These are phyloP conservation scores for Sitta carolinensis DNA, from an alignment of 2,797 vertebrate species.

Conservation along the genomic window DNA sequence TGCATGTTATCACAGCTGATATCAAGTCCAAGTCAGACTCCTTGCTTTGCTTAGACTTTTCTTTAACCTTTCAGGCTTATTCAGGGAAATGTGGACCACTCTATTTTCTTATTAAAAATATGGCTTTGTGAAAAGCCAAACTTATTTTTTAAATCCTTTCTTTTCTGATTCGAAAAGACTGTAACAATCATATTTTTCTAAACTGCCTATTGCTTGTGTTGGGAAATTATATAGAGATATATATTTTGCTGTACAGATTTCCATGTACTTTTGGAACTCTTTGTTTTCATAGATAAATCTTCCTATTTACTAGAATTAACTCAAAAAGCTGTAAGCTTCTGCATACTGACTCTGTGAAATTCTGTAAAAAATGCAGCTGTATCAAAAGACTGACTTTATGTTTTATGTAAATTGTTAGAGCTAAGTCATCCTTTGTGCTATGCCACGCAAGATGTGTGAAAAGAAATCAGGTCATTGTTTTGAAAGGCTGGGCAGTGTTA, in stretches of 20 bases:
- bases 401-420: background rate
- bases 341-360: background rate
- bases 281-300: background rate
- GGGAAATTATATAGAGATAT: slow-evolving; percentile 58
- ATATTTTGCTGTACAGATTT: slow-evolving; percentile 72
- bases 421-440: slow-evolving; percentile 1
- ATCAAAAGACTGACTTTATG: background rate
- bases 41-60: slow-evolving; percentile 50
- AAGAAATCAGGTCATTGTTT: slow-evolving; percentile 33
- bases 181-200: slow-evolving; percentile 51
- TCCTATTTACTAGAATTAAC: background rate
- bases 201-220: slow-evolving; percentile 44
- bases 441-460: accelerated
- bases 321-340: slow-evolving; percentile 5
- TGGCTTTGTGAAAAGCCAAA: background rate
- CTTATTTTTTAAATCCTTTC: slow-evolving; percentile 7
- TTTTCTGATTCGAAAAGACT: slow-evolving; percentile 37
- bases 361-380: background rate
- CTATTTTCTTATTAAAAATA: slow-evolving; percentile 20
- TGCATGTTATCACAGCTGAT: slow-evolving; percentile 60
- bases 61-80: slow-evolving; percentile 59
- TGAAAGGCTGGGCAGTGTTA: background rate
- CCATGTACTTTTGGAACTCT: slow-evolving; percentile 25
- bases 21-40: slow-evolving; percentile 40
- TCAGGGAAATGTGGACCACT: slow-evolving; percentile 16